These are phyloP conservation scores for Eristalinus aeneus DNA, from an alignment of 2,888 invertebrate species.

Conservation along the genomic window DNA sequence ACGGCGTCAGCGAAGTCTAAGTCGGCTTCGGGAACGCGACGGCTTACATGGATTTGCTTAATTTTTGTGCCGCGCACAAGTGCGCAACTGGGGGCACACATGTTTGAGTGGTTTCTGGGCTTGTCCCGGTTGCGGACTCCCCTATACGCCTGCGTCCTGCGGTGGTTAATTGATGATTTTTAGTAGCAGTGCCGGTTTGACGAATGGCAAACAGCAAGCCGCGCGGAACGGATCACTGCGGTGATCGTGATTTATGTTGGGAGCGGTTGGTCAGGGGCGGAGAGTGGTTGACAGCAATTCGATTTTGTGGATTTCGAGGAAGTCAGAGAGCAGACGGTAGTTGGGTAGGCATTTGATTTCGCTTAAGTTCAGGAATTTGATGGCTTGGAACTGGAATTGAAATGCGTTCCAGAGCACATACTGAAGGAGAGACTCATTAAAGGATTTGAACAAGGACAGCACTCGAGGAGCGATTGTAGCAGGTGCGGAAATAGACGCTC, in stretches of 20 bases:
- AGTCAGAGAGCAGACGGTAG: no score
- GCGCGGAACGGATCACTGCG: neutral
- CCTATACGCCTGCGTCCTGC: slow-evolving; percentile 2
- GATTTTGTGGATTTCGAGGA: neutral
- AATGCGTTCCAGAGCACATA: no score
- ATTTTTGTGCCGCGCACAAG: slow-evolving; percentile 62
- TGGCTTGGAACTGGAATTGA: no score
- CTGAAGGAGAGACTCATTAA: no score
- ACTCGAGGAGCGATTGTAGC: no score
- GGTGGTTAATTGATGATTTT: slow-evolving; percentile 46
- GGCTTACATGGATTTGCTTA: slow-evolving; percentile 61
- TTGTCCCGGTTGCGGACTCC: neutral
- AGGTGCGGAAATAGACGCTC: no score
- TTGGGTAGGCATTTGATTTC: no score
- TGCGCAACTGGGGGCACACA: slow-evolving; percentile 34
- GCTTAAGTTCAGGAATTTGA: no score
- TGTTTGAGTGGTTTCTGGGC: neutral
- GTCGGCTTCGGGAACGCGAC: neutral
- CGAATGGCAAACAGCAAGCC: neutral
- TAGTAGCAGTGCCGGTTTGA: slow-evolving; percentile 12
- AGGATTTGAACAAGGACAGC: no score
- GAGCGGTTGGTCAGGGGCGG: neutral
- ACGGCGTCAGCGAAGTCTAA: slow-evolving; percentile 32
- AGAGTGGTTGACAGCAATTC: neutral
- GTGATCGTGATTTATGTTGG: neutral